Conservation (phyloP, 2,113 vertebrate species). For the Vulpes vulpes region DNA sequence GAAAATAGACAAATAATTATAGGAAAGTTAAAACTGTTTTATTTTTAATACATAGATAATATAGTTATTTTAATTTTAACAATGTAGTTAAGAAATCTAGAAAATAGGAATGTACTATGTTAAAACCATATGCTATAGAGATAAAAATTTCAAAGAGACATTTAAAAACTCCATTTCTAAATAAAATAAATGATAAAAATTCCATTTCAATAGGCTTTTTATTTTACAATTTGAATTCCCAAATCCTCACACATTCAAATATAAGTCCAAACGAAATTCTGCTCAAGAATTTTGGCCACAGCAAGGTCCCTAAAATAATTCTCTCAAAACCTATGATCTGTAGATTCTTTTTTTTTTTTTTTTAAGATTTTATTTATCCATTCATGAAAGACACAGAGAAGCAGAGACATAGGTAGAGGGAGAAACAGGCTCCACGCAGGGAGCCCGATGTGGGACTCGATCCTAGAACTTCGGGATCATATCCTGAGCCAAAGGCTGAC, state of each 20-base stretch:
- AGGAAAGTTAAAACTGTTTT: not conserved
- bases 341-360: no score
- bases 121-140: not conserved
- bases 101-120: not conserved
- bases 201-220: not conserved
- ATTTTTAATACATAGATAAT: not conserved
- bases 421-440: no score
- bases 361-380: no score
- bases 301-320: not conserved
- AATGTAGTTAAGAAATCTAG: not conserved
- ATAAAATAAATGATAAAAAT: no score
- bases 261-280: not conserved
- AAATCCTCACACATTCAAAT: not conserved
- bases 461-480: no score
- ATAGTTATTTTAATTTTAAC: slow-evolving; percentile 8
- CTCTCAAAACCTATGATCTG: not conserved
- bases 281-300: not conserved
- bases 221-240: not conserved
- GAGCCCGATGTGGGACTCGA: no score
- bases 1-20: not conserved
- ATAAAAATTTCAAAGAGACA: not conserved
- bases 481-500: no score
- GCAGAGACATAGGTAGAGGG: no score
- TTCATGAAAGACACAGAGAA: no score
- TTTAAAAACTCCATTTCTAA: not conserved